A percentile compares a stretch with the other conserved stretches of the same genome.
Conservation (phyloP, 2,888 invertebrate species). For the Drosophila maculinotata region DNA sequence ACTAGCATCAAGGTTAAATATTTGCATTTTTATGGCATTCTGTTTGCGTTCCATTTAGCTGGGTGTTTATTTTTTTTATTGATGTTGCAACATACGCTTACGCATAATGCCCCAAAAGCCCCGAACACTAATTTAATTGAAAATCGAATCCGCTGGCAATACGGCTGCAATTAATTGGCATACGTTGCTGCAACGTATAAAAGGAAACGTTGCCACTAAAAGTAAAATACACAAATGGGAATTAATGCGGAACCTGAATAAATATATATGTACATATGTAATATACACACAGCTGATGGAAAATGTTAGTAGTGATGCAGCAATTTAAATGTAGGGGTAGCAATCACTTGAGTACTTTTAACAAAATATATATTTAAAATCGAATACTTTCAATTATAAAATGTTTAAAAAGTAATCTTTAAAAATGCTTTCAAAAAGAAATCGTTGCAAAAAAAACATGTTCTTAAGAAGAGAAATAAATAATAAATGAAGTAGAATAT, state of each 20-base stretch:
- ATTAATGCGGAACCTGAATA: slow-evolving; percentile 31
- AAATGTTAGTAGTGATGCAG: slow-evolving; percentile 12
- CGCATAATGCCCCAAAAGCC: slow-evolving; percentile 32
- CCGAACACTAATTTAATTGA: slow-evolving; percentile 61
- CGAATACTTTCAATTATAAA: too few relatives aligned
- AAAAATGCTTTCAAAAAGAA: too few relatives aligned
- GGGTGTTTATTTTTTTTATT: slow-evolving; percentile 28
- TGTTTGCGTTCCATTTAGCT: slow-evolving; percentile 49
- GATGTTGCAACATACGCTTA: slow-evolving; percentile 7
- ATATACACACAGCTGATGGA: neutral
- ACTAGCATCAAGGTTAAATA: slow-evolving; percentile 78
- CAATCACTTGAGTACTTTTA: too few relatives aligned
- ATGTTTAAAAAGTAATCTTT: too few relatives aligned
- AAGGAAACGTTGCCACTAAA: slow-evolving; percentile 22
- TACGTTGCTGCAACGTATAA: slow-evolving; percentile 14
- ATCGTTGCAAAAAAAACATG: too few relatives aligned
- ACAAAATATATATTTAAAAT: too few relatives aligned
- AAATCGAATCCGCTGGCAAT: slow-evolving; percentile 41
- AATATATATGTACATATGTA: slow-evolving; percentile 6
- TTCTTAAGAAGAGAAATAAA: too few relatives aligned
- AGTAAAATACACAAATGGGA: slow-evolving; percentile 29
- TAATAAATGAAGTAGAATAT: too few relatives aligned
- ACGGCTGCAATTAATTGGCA: slow-evolving; percentile 57
- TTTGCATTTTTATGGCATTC: slow-evolving; percentile 63
- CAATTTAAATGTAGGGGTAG: slow-evolving; percentile 3